Evolutionary conservation across 2,797 vertebrate genomes (phyloP), one percentile per base, ranked within the genome.

Genomic region (Gephyroberyx darwinii): DNA sequence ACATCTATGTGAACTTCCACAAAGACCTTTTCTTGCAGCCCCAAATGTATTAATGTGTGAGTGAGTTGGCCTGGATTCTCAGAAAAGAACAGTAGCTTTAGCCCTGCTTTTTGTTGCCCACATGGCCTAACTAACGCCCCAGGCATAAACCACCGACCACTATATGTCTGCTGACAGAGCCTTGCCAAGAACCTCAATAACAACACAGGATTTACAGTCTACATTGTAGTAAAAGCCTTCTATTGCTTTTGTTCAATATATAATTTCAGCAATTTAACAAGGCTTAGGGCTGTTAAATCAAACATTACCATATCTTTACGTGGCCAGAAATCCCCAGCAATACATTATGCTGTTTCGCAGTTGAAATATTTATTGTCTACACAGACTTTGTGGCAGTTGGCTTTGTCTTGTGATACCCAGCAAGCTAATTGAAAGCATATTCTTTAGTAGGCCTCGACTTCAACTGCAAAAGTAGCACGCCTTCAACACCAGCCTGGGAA

Each of bases 281-380:
- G 75, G 69, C 73, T 68, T 5, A 10, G 35, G 55, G 68, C 78
- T 67, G 43, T 89, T 89, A 87, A 91, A 88, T 89, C 82, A 82
- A 88, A 81, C 69, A 75, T 90, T 81, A 82, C 71, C 58, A 82
- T 86, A 79, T 86, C 77, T 90, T 87, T 86, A 85, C 76, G 77
- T 67, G 71, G 81, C 86, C 86, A 86, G 84, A 82, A 84, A 80
- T 50, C 68, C 71, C 56, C 0, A 30, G 75, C 71, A 79, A 81
- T 81, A 78, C 71, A 83, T 84, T 81, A 54, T 50, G 55, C 22
- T 57, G 67, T 58, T 80, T 72, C 77, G 62, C 10, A 8, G 33
- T 60, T 86, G 69, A 84, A 78, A 84, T 77, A 76, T 89, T 89
- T 89, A 84, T 70, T 66, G 80, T 84, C 63, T 59, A 16, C 54